phyloP scores from a whole-genome alignment of 2,797 vertebrate genomes.

The Sebastes oblongus region DNA sequence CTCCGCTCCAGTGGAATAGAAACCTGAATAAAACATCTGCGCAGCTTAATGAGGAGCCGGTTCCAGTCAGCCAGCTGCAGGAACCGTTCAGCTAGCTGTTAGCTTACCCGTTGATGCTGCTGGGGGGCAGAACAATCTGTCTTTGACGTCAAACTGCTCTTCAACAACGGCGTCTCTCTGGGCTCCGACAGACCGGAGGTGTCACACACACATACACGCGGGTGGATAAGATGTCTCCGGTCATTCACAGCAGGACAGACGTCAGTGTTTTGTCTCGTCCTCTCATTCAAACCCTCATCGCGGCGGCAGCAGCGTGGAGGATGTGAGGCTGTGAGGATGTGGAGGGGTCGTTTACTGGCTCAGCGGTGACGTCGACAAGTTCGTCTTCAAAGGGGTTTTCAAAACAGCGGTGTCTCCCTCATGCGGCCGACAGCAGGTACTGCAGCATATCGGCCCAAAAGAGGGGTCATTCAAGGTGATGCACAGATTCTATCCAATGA shows the following conservation, averaged over 20 bases:
- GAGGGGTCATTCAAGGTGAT: too few relatives aligned
- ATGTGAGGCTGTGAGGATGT: constrained; percentile 24
- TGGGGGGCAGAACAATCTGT: neutral
- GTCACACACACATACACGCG: neutral
- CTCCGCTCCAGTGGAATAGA: too few relatives aligned
- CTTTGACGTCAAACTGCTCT: constrained; percentile 35
- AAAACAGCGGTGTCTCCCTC: constrained; percentile 17
- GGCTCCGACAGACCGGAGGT: neutral
- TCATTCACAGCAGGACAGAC: neutral
- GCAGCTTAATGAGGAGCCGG: neutral
- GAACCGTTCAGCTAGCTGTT: neutral
- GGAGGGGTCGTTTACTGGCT: neutral
- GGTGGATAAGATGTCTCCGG: neutral
- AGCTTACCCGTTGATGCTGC: constrained; percentile 68
- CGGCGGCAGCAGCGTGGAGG: neutral
- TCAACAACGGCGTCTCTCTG: neutral
- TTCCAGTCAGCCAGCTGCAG: neutral
- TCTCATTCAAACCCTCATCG: constrained; percentile 9
- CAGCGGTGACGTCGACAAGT: constrained; percentile 33
- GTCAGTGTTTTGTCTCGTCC: neutral
- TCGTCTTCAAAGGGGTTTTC: neutral
- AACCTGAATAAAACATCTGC: neutral
- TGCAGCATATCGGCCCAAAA: neutral
- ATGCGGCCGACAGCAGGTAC: neutral
- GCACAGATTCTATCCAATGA: too few relatives aligned